A percentile compares a stretch with the other conserved stretches of the same genome.
These are phyloP conservation scores for Antennarius maculatus DNA, from an alignment of 2,797 vertebrate species.

Conservation along the genomic window DNA sequence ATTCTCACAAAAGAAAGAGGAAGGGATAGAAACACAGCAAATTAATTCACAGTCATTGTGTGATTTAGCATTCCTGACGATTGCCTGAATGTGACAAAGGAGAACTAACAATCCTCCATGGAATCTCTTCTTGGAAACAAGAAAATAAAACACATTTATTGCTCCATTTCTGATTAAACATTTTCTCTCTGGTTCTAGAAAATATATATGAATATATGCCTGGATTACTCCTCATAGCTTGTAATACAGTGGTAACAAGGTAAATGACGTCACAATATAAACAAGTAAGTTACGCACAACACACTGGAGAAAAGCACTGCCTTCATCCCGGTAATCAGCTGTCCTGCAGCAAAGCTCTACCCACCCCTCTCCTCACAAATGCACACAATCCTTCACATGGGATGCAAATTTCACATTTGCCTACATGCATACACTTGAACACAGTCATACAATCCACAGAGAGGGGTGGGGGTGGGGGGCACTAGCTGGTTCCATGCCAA, in stretches of 20 bases:
- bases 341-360: conserved; percentile 86
- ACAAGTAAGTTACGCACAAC: conserved; percentile 71
- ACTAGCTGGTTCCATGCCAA: conserved; percentile 76
- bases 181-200: conserved; percentile 81
- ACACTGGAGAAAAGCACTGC: conserved; percentile 76
- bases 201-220: conserved; percentile 82
- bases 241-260: conserved; percentile 73
- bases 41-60: conserved; percentile 71
- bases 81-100: conserved; percentile 74
- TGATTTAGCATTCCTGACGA: conserved; percentile 75
- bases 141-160: conserved; percentile 85
- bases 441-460: conserved; percentile 12
- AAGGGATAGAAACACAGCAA: conserved; percentile 49
- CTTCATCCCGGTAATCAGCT: conserved; percentile 80
- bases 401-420: conserved; percentile 23
- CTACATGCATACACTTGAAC: conserved; percentile 37
- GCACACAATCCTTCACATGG: conserved; percentile 16
- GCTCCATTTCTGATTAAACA: conserved; percentile 83
- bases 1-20: conserved; percentile 42
- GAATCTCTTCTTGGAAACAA: conserved; percentile 61
- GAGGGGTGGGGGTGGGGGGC: conserved; percentile 50
- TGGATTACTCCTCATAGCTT: conserved; percentile 69
- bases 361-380: conserved; percentile 52
- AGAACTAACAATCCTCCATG: conserved; percentile 60
- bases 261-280: conserved; percentile 75